A percentile compares a stretch with the other conserved stretches of the same genome.
Evolutionary conservation across 2,888 invertebrate species (phyloP).

Genomic region (Osmoderma eremita): DNA sequence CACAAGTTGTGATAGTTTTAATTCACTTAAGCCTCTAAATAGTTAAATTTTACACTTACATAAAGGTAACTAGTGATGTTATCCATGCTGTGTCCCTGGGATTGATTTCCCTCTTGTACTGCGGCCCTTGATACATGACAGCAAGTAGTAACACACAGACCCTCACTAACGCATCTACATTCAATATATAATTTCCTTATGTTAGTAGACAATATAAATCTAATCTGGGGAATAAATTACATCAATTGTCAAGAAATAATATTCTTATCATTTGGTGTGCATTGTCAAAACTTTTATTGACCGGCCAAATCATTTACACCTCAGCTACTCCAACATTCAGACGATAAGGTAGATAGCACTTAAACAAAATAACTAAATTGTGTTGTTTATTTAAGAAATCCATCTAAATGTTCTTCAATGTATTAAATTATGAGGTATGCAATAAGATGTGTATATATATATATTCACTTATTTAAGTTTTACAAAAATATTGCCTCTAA

Average conservation of each 20-base stretch:
- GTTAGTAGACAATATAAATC: conserved; percentile 31
- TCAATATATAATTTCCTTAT: conserved; percentile 29
- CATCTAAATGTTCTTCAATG: too few species aligned
- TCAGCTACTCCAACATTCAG: neutral
- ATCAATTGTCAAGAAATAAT: conserved; percentile 24
- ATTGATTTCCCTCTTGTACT: conserved; percentile 41
- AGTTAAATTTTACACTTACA: conserved; percentile 48
- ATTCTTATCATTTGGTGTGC: conserved; percentile 23
- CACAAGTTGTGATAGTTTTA: too few species aligned
- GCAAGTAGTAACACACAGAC: neutral
- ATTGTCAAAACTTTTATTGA: conserved; percentile 23
- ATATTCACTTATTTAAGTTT: too few species aligned
- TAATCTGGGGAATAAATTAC: conserved; percentile 33
- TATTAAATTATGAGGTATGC: too few species aligned
- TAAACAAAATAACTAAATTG: too few species aligned
- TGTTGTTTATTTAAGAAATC: too few species aligned
- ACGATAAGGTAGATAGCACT: conserved; percentile 18
- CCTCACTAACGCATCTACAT: conserved; percentile 10
- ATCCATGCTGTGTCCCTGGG: conserved; percentile 44
- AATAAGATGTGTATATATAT: too few species aligned
- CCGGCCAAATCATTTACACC: conserved; percentile 5
- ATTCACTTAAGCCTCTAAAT: too few species aligned
- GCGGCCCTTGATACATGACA: conserved; percentile 40
- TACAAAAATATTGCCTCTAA: too few species aligned
- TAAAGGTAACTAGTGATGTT: conserved; percentile 43